Conservation (phyloP, 2,888 invertebrate genomes). For the Trissolcus japonicus region DNA sequence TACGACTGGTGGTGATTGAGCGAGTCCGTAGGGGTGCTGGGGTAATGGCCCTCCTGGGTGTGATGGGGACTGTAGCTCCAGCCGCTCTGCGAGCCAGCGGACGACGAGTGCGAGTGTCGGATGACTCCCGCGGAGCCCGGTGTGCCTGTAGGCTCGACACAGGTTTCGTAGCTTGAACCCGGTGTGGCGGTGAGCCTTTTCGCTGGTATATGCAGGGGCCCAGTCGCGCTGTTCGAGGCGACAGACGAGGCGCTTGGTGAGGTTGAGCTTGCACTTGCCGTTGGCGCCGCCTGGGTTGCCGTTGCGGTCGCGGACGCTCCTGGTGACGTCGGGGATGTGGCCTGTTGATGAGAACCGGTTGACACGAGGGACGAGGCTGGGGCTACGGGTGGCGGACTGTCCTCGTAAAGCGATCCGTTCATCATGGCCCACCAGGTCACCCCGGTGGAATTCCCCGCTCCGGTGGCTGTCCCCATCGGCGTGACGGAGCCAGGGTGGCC, state of each 20-base stretch:
- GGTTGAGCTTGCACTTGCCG: slow-evolving; percentile 83
- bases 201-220: slow-evolving; percentile 92
- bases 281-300: slow-evolving; percentile 73
- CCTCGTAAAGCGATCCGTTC: slow-evolving; percentile 89
- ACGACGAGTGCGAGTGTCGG: slow-evolving; percentile 81
- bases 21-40: slow-evolving; percentile 78
- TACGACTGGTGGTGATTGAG: slow-evolving; percentile 83
- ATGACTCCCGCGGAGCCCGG: slow-evolving; percentile 82
- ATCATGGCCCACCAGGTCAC: slow-evolving; percentile 89
- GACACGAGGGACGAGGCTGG: slow-evolving; percentile 76
- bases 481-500: slow-evolving; percentile 76
- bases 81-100: slow-evolving; percentile 77
- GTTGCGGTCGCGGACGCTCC: slow-evolving; percentile 75
- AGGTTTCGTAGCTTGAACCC: slow-evolving; percentile 75
- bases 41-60: slow-evolving; percentile 71
- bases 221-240: slow-evolving; percentile 83
- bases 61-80: slow-evolving; percentile 86
- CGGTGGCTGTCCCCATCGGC: slow-evolving; percentile 82
- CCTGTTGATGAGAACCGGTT: slow-evolving; percentile 75
- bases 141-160: slow-evolving; percentile 78
- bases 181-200: slow-evolving; percentile 82
- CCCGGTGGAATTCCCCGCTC: slow-evolving; percentile 89
- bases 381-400: slow-evolving; percentile 78
- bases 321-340: slow-evolving; percentile 78
- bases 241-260: slow-evolving; percentile 79